These are phyloP conservation scores for Corythoichthys intestinalis DNA, from an alignment of 2,113 vertebrate genomes.

Conservation along the genomic window DNA sequence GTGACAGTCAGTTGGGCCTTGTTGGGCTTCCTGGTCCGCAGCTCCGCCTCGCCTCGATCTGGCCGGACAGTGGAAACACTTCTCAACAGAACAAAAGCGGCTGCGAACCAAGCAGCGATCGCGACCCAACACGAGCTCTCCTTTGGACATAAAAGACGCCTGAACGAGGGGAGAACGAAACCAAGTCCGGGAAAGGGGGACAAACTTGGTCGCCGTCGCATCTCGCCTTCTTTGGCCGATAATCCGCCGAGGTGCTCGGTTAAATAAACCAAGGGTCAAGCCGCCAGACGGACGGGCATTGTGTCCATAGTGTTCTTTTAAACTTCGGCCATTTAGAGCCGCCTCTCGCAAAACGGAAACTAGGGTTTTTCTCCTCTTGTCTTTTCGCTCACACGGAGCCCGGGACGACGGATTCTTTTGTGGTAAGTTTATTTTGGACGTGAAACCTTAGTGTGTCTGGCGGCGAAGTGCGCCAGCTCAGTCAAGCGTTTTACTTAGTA, in stretches of 20 bases:
- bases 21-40: slow-evolving; percentile 70
- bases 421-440: slow-evolving; percentile 71
- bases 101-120: slow-evolving; percentile 52
- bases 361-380: not conserved
- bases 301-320: slow-evolving; percentile 38
- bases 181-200: slow-evolving; percentile 47
- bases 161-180: slow-evolving; percentile 12
- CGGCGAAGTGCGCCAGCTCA: slow-evolving; percentile 68
- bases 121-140: slow-evolving; percentile 2
- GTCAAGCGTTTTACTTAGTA: slow-evolving; percentile 64
- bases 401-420: slow-evolving; percentile 24
- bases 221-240: slow-evolving; percentile 49
- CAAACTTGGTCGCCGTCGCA: slow-evolving; percentile 59
- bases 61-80: slow-evolving; percentile 75
- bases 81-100: slow-evolving; percentile 77
- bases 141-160: not conserved
- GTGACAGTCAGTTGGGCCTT: slow-evolving; percentile 67
- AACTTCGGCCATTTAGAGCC: slow-evolving; percentile 47
- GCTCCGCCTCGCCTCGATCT: slow-evolving; percentile 74
- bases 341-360: slow-evolving; percentile 5
- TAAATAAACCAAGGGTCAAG: slow-evolving; percentile 64
- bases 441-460: slow-evolving; percentile 64
- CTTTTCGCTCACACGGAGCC: not conserved
- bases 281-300: slow-evolving; percentile 53
- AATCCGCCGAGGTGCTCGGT: slow-evolving; percentile 57